Evolutionary conservation across 2,888 invertebrate species (phyloP).

Genomic region (Drosophila mercatorum): DNA sequence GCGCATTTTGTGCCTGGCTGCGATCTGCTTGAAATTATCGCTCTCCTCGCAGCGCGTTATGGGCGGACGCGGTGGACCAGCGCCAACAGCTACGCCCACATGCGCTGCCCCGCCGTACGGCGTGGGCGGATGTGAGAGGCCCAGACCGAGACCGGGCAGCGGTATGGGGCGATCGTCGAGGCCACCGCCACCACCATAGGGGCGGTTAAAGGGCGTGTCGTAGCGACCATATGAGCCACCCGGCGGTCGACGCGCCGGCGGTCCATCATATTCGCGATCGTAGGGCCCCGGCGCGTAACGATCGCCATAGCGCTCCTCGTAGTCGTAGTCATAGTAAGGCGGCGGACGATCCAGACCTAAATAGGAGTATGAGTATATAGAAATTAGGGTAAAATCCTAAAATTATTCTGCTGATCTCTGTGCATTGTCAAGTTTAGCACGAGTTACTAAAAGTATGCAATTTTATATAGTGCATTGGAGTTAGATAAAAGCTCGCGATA

Average conservation of each 20-base stretch:
- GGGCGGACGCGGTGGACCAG: slow-evolving; percentile 84
- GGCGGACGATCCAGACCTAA: slow-evolving; percentile 83
- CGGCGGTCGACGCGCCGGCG: slow-evolving; percentile 73
- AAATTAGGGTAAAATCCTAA: slow-evolving; percentile 4
- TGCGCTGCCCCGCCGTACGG: slow-evolving; percentile 59
- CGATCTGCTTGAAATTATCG: slow-evolving; percentile 93
- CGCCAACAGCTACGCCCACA: slow-evolving; percentile 77
- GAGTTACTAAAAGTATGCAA: slow-evolving; percentile 50
- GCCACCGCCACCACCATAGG: slow-evolving; percentile 56
- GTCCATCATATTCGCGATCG: slow-evolving; percentile 83
- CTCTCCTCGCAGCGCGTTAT: slow-evolving; percentile 90
- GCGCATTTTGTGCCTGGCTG: slow-evolving; percentile 91
- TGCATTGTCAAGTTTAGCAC: neutral
- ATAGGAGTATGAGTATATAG: neutral
- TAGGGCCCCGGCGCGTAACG: slow-evolving; percentile 73
- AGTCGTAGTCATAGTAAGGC: slow-evolving; percentile 83
- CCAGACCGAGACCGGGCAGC: slow-evolving; percentile 70
- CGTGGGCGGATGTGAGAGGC: slow-evolving; percentile 67
- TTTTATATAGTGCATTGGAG: neutral
- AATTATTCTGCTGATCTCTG: slow-evolving; percentile 27
- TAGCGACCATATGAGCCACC: slow-evolving; percentile 81
- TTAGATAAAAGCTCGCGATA: slow-evolving; percentile 22
- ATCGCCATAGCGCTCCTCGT: slow-evolving; percentile 83
- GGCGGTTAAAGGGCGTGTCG: slow-evolving; percentile 82
- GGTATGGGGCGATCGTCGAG: slow-evolving; percentile 79